phyloP scores from a whole-genome alignment of 2,113 vertebrate genomes.

The Recurvirostra avosetta region DNA sequence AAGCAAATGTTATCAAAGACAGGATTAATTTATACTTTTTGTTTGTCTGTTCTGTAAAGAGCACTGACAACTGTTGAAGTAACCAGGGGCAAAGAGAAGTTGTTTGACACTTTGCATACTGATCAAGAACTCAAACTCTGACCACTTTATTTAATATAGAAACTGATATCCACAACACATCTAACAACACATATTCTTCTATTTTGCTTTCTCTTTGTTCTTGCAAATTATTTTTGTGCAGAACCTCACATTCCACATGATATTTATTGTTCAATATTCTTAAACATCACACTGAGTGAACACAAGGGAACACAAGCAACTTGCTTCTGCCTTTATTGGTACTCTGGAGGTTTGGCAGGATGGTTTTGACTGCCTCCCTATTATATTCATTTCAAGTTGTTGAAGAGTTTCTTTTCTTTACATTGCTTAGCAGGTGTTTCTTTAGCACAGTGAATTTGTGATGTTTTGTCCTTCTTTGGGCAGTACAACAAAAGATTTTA shows the following conservation, averaged over 20 bases:
- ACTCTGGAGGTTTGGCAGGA: rapidly evolving
- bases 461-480: not conserved
- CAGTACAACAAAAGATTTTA: not conserved
- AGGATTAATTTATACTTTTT: not conserved
- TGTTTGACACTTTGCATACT: not conserved
- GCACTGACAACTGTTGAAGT: not conserved
- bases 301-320: not conserved
- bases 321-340: not conserved
- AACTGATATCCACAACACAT: not conserved
- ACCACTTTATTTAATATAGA: not conserved
- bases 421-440: not conserved
- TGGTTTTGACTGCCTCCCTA: not conserved
- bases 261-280: not conserved
- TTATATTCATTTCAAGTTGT: not conserved
- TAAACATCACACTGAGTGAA: not conserved
- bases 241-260: not conserved
- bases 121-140: not conserved
- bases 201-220: not conserved
- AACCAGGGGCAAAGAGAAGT: not conserved
- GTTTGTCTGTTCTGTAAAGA: not conserved
- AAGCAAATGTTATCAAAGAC: not conserved
- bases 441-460: not conserved
- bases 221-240: not conserved
- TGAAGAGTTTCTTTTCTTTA: not conserved
- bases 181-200: not conserved